Conservation (phyloP, 2,113 vertebrate species). For the Oryzias celebensis region DNA sequence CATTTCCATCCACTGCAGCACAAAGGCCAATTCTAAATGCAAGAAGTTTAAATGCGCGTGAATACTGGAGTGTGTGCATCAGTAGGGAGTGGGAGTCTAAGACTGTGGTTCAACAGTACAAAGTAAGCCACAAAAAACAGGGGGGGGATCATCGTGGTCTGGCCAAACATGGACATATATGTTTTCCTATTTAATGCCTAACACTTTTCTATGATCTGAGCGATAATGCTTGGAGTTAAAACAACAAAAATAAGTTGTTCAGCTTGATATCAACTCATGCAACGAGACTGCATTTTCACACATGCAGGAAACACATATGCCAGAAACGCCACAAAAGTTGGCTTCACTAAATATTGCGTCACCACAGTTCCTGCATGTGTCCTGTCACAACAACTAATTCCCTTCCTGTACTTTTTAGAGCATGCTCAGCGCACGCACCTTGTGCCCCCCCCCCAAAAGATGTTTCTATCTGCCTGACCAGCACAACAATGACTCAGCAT, state of each 20-base stretch:
- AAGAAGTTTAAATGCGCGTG: slow-evolving; percentile 42
- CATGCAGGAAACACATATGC: slow-evolving; percentile 29
- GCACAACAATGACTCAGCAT: slow-evolving; percentile 87
- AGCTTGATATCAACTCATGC: slow-evolving; percentile 5
- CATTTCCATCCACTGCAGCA: slow-evolving; percentile 52
- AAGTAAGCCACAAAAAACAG: slow-evolving; percentile 61
- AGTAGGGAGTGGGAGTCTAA: slow-evolving; percentile 16
- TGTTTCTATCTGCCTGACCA: slow-evolving; percentile 78
- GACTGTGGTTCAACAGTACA: slow-evolving; percentile 61
- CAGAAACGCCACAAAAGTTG: slow-evolving; percentile 45
- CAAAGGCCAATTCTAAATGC: slow-evolving; percentile 51
- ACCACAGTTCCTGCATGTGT: slow-evolving; percentile 63
- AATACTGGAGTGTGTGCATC: not conserved
- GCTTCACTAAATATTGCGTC: slow-evolving; percentile 65
- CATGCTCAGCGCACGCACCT: slow-evolving; percentile 58
- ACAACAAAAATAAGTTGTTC: not conserved
- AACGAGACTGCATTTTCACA: not conserved
- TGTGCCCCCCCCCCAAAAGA: slow-evolving; percentile 62
- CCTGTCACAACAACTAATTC: slow-evolving; percentile 68
- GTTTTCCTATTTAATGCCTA: slow-evolving; percentile 48
- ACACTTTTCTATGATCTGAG: slow-evolving; percentile 27
- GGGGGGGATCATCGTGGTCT: slow-evolving; percentile 30
- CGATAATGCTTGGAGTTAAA: not conserved
- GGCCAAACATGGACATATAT: slow-evolving; percentile 57
- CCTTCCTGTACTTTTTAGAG: slow-evolving; percentile 65